phyloP scores from a whole-genome alignment of 1,140 invertebrate species.

The Prorops nasuta region DNA sequence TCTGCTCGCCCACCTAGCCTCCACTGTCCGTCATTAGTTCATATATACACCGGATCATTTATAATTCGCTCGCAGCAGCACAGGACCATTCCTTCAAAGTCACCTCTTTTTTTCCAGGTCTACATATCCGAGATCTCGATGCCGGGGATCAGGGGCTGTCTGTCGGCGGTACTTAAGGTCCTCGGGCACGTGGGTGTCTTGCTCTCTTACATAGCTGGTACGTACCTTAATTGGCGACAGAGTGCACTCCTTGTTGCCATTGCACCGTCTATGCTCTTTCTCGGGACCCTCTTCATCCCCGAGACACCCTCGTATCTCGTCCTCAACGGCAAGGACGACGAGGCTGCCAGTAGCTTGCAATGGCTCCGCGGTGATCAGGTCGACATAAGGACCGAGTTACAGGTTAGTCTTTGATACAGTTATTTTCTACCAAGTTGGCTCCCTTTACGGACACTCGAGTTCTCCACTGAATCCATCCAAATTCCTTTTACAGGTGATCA shows the following conservation, averaged over 20 bases:
- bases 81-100: too few relatives aligned
- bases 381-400: constrained; percentile 70
- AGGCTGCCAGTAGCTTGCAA: constrained; percentile 72
- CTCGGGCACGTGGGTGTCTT: constrained; percentile 82
- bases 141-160: constrained; percentile 77
- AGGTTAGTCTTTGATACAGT: constrained; percentile 44
- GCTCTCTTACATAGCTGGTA: constrained; percentile 76
- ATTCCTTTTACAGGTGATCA: constrained; percentile 42
- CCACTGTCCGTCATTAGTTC: too few relatives aligned
- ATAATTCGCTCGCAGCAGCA: too few relatives aligned
- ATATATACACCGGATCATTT: too few relatives aligned
- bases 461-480: neutral
- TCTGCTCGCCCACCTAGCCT: too few relatives aligned
- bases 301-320: constrained; percentile 82
- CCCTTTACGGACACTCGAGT: neutral
- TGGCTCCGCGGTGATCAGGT: constrained; percentile 74
- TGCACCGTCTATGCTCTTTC: constrained; percentile 69
- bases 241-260: constrained; percentile 73
- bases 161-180: constrained; percentile 83
- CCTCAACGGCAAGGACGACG: constrained; percentile 70
- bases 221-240: constrained; percentile 78
- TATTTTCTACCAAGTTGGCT: too few relatives aligned
- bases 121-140: constrained; percentile 90
- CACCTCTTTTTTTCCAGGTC: too few relatives aligned
- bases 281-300: constrained; percentile 71